Evolutionary conservation across 1,140 invertebrate genomes (phyloP), one percentile per base, ranked within the genome.

Genomic region (Fopius arisanus): DNA sequence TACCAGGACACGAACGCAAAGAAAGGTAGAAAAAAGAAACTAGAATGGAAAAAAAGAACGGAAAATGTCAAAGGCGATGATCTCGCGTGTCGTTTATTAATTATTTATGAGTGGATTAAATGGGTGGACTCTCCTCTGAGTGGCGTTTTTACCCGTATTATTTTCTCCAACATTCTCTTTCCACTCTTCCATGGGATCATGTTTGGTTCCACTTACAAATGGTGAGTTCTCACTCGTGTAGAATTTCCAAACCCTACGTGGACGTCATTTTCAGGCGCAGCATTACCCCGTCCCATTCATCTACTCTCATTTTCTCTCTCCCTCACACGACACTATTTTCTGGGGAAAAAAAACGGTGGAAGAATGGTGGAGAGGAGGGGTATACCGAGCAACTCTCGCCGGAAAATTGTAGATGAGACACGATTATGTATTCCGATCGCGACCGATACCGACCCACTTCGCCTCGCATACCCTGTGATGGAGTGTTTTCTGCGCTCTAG

Each of bases 361-460:
- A 70, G 43, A 7, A 73, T 43, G 63, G 51, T 7, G 4, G 43
- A 51, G 4, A 21, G 5, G 14, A 12, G 19, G 23, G 19, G 31
- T 54, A 16, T 41, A 67, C 33, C 23, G 23, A 43, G 31, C 54
- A 72, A 51, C 65, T 41, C 73, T n/a, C 81, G 21, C 54, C 23
- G 78, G 79, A 80, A 84, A 78, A 85, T 84, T 83, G 83, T 84
- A 84, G 83, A 84, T 83, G 84, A 85, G 80, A 74, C 79, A 72
- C 79, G 84, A 85, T 85, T 84, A 83, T 78, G 82, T 84, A 85
- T 83, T 83, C 82, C 79, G 81, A 85, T 83, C 83, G 81, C 81
- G 82, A 78, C 78, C 79, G 84, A 84, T 85, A 85, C 79, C 79
- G 75, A 75, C 73, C 74, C 73, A 72, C 78, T 77, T 77, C 69